Base-by-base conservation (phyloP, 1,140 invertebrate species). In the Limonius californicus region DNA sequence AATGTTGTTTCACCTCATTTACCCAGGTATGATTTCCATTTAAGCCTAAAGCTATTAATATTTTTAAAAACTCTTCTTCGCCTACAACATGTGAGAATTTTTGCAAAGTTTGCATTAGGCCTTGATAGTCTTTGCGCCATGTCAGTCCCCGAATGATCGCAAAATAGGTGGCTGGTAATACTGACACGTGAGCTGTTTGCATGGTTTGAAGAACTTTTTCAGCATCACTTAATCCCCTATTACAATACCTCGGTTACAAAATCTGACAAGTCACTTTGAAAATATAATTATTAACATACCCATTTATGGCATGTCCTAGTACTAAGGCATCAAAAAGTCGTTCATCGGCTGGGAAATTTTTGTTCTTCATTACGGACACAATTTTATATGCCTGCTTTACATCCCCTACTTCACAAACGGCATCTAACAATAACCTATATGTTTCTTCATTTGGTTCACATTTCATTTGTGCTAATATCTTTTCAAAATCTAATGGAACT, bases 311-410 rank as follows among this genome's bases (percentile, higher is more conserved):
- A 76, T 87, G 80, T 32, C 80, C 82, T 20, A 82, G 71, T 50
- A 86, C 82, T 12, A 87, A 76, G 53, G 79, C 77, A 68, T 83
- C 83, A 70, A 85, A 85, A 30, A 84, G 76, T 57, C 67, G 71
- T 71, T 85, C 83, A 68, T 81, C 83, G 1, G 83, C 75, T 20
- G 81, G 75, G n/a, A 85, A 64, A 8, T 75, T 70, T 61, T 77
- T 72, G 15, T 76, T 66, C 68, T 86, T 86, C 83, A 87, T 87
- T 59, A 79, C 78, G 50, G 81, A 76, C 30, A 87, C 74, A 7
- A 87, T 80, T 67, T 81, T 79, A 18, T 78, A 80, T 14, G 84
- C 81, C 68, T 83, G 79, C 59, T 83, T 78, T 16, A 85, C 74
- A 69, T 86, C 80, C 27, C 85, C 85, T 7, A 72, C 70, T 78